Conservation (phyloP, 2,797 vertebrate species). For the Ptychadena robeensis region DNA sequence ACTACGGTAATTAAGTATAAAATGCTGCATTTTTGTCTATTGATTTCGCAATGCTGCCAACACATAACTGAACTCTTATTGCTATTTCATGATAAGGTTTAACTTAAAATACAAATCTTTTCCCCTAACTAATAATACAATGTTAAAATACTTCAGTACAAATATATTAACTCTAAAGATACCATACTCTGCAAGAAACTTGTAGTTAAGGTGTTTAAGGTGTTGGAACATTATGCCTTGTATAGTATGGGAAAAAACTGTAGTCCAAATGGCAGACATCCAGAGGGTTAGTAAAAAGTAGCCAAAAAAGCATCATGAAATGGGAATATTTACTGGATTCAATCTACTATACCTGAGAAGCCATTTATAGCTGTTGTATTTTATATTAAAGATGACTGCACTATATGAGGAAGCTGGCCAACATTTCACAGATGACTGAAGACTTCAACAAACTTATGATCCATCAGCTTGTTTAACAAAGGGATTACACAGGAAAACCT, state of each 20-base stretch:
- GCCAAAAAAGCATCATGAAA: slow-evolving; percentile 32
- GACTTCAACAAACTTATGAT: slow-evolving; percentile 32
- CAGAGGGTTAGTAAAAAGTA: slow-evolving; percentile 9
- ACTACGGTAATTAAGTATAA: slow-evolving; percentile 21
- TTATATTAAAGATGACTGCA: slow-evolving; percentile 6
- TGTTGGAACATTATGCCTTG: background rate
- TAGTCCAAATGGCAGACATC: slow-evolving; percentile 44
- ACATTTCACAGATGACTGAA: slow-evolving; percentile 35
- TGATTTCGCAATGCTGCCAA: slow-evolving; percentile 34
- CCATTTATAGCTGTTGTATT: slow-evolving; percentile 27
- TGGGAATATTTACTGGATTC: slow-evolving; percentile 6
- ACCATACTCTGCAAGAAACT: background rate
- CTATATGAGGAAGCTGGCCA: background rate
- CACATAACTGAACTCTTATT: slow-evolving; percentile 25
- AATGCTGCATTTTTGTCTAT: slow-evolving; percentile 23
- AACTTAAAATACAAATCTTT: slow-evolving; percentile 10
- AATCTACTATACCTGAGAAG: slow-evolving; percentile 41
- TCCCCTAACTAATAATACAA: background rate
- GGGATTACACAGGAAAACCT: slow-evolving; percentile 29
- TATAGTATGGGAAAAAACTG: background rate
- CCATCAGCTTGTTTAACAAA: slow-evolving; percentile 44
- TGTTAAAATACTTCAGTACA: background rate
- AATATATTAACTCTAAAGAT: background rate
- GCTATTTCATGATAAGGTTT: slow-evolving; percentile 22
- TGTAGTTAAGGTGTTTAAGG: slow-evolving; percentile 17